Evolutionary conservation across 2,797 vertebrate species (phyloP).

Genomic region (Pangasius macronema): DNA sequence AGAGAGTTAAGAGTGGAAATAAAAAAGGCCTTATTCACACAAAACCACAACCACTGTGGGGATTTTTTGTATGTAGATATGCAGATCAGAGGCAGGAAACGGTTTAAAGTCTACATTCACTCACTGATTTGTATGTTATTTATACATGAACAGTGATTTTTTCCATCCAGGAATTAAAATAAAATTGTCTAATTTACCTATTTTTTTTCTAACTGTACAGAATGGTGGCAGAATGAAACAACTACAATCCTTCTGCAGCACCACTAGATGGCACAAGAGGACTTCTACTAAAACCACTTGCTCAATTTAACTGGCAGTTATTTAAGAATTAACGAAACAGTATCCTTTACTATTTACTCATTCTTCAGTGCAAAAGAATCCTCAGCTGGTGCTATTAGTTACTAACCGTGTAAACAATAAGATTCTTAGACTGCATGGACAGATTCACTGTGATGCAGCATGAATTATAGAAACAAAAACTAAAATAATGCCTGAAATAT

Average conservation of each 20-base stretch:
- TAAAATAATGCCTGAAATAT: neutral
- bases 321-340: neutral
- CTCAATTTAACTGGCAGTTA: neutral
- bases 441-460: neutral
- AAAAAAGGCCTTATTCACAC: neutral
- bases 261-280: constrained; percentile 41
- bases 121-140: neutral
- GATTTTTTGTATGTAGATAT: neutral
- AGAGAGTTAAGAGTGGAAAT: neutral
- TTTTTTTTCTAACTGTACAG: neutral
- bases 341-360: neutral
- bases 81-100: neutral
- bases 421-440: neutral
- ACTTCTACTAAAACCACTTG: neutral
- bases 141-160: neutral
- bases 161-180: neutral
- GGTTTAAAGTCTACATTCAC: neutral
- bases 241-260: neutral
- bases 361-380: neutral
- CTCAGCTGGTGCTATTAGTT: neutral
- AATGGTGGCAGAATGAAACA: neutral
- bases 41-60: neutral
- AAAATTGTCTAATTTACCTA: neutral
- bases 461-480: neutral
- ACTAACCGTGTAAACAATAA: neutral